Conservation (phyloP, 1,140 invertebrate genomes). For the Acromyrmex heyeri region DNA sequence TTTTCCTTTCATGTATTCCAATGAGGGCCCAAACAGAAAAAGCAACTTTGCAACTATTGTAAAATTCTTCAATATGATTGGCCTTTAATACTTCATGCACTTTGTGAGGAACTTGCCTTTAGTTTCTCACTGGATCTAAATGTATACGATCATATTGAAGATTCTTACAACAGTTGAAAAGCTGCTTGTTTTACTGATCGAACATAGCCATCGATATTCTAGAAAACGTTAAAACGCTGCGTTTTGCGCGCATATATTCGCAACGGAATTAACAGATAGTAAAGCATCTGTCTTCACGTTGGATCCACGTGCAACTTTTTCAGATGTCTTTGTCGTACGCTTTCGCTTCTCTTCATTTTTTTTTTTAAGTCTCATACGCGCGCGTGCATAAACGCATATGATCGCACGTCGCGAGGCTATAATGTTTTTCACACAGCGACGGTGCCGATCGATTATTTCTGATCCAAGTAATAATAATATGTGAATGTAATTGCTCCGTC, state of each 20-base stretch:
- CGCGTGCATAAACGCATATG: background rate
- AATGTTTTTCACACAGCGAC: conserved; percentile 21
- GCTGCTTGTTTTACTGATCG: too few relatives aligned
- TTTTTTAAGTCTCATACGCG: background rate
- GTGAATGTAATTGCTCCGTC: conserved; percentile 64
- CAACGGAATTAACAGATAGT: background rate
- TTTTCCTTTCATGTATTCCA: too few relatives aligned
- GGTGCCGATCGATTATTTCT: conserved; percentile 66
- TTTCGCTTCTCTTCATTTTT: background rate
- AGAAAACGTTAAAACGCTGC: background rate
- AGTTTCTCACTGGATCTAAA: too few relatives aligned
- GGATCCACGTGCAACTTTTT: background rate
- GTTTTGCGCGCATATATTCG: background rate
- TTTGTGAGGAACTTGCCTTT: too few relatives aligned
- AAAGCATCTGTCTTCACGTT: background rate
- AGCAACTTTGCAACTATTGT: too few relatives aligned
- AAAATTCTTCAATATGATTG: too few relatives aligned
- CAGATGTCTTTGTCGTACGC: background rate
- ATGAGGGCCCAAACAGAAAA: too few relatives aligned
- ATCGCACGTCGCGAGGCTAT: background rate
- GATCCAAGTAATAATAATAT: conserved; percentile 70
- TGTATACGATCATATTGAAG: too few relatives aligned
- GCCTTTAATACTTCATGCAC: too few relatives aligned
- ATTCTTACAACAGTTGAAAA: too few relatives aligned
- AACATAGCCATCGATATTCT: too few relatives aligned